phyloP scores from a whole-genome alignment of 2,888 invertebrate genomes.

The Sinhomidia bicolor region DNA sequence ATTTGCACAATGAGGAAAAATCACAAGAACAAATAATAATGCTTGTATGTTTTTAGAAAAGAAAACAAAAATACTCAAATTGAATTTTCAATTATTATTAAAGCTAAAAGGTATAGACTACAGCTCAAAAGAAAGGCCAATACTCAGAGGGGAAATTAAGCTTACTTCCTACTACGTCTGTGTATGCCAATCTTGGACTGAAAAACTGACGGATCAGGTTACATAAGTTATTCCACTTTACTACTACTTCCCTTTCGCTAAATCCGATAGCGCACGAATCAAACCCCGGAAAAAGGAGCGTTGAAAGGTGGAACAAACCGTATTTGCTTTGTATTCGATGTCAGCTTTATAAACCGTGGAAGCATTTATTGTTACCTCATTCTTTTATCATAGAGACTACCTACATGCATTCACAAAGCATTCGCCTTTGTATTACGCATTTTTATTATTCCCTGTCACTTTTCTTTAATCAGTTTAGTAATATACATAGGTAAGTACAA shows the following conservation, averaged over 20 bases:
- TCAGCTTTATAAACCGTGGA: background rate
- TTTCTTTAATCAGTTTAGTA: too few relatives aligned
- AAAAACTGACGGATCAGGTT: conserved; percentile 27
- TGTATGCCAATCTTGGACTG: background rate
- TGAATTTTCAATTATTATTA: too few relatives aligned
- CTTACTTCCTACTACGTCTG: background rate
- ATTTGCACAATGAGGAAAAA: too few relatives aligned
- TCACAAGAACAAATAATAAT: too few relatives aligned
- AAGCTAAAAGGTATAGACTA: too few relatives aligned
- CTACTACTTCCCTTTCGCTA: background rate
- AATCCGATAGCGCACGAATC: conserved; percentile 40
- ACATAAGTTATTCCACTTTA: background rate
- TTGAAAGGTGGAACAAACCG: background rate
- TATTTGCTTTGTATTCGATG: background rate
- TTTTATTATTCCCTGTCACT: background rate
- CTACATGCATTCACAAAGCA: too few relatives aligned
- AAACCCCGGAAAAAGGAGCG: conserved; percentile 11
- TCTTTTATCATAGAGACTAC: too few relatives aligned
- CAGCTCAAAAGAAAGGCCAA: too few relatives aligned
- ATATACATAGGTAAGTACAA: too few relatives aligned
- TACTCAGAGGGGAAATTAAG: too few relatives aligned
- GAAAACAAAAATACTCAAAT: too few relatives aligned
- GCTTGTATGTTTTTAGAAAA: too few relatives aligned
- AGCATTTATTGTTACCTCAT: background rate
- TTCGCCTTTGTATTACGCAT: background rate